Conservation (phyloP, 2,888 invertebrate species). For the Abrostola triplasia region DNA sequence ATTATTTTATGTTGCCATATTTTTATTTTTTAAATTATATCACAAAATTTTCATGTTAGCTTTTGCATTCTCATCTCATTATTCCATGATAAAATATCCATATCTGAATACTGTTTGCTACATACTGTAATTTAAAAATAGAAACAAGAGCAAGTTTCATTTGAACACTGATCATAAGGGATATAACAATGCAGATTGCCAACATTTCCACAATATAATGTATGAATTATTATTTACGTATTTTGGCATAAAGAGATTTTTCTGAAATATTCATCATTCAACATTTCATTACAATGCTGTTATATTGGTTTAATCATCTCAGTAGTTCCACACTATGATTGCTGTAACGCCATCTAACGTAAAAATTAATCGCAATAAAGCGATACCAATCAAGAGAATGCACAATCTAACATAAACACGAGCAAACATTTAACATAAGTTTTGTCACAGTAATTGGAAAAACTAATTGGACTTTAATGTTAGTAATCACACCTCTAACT, state of each 20-base stretch:
- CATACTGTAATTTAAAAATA: no score
- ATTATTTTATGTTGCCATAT: constrained; percentile 61
- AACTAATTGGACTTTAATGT: constrained; percentile 61
- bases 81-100: neutral
- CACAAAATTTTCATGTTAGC: constrained; percentile 48
- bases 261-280: neutral
- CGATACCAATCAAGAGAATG: constrained; percentile 52
- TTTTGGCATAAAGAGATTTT: no score
- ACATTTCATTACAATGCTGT: neutral
- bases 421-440: constrained; percentile 44
- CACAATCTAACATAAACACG: constrained; percentile 56
- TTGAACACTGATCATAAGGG: no score
- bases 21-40: constrained; percentile 44
- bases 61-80: constrained; percentile 58
- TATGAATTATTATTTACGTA: no score
- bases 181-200: no score
- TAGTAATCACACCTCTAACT: constrained; percentile 62
- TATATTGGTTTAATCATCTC: constrained; percentile 13
- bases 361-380: constrained; percentile 46
- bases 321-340: constrained; percentile 26
- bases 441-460: constrained; percentile 60
- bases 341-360: constrained; percentile 36
- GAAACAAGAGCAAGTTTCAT: no score
- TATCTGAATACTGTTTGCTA: neutral
- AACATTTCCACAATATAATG: no score